Evolutionary conservation across 2,797 vertebrate species (phyloP), one percentile per base, ranked within the genome.

Genomic region (Peromyscus aztecus): DNA sequence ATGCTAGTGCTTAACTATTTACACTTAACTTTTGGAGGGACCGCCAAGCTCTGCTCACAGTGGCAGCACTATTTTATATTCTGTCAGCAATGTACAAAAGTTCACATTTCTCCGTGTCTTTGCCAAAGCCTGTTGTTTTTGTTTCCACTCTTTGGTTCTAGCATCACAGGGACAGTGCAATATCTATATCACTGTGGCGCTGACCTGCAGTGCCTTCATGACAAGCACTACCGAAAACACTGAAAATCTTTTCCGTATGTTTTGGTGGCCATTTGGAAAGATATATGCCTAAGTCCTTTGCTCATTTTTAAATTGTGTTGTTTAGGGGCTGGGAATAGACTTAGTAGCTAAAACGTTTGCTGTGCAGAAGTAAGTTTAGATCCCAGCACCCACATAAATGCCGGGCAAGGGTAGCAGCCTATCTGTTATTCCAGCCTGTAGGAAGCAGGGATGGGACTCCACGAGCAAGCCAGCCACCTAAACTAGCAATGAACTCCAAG

Each of bases 101-200:
- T 63, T 93, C 61, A 91, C 78, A 78, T 89, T 91, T 96, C 55
- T 86, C 86, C 40, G 55, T 27, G 40, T 61, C 82, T 87, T 91
- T 95, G 86, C 59, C 46, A 89, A 69, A 6, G n/a, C 0, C 4
- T 92, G 34, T 37, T 81, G 87, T 46, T 82, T 89, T 89, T 78
- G 29, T 73, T 65, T 78, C 78, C 1, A 67, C 29, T 78, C 86
- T 46, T n/a, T 40, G 29, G 27, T 59, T 31, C 61, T 29, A 46
- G 6, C 67, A 59, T 57, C 34, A 59, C 65, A 84, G 46, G 27
- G 11, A 23, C 21, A 29, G 23, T 59, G 71, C 83, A 73, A 2
- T 43, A 31, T 92, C 65, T 24, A 69, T 24, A 69, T 94, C 19
- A 37, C n/a, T 77, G 37, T 57, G 52, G 61, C 17, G 73, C 84